Conservation (phyloP, 2,888 invertebrate genomes). For the Anticlea derivata region DNA sequence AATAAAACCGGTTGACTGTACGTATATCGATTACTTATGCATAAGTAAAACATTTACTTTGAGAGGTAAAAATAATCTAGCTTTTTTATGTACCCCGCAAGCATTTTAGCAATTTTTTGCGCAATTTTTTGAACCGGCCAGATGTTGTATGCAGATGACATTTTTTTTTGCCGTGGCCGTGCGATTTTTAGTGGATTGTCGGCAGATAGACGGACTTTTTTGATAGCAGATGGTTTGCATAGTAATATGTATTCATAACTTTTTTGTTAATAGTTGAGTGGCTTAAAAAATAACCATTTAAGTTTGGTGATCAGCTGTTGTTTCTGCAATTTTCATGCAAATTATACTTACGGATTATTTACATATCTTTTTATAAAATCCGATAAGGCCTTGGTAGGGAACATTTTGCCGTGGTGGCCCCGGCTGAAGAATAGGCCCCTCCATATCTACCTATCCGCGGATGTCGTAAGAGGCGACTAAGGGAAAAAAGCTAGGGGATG, state of each 20-base stretch:
- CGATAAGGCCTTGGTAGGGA: too few relatives aligned
- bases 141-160: conserved; percentile 83
- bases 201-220: conserved; percentile 62
- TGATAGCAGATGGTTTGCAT: conserved; percentile 75
- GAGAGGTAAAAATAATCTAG: conserved; percentile 13
- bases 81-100: conserved; percentile 48
- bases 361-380: too few relatives aligned
- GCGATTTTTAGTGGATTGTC: conserved; percentile 79
- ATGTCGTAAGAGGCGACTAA: too few relatives aligned
- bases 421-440: too few relatives aligned
- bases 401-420: too few relatives aligned
- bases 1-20: too few relatives aligned
- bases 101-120: conserved; percentile 74
- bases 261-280: conserved; percentile 46
- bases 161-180: conserved; percentile 63
- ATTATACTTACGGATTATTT: conserved; percentile 6
- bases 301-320: conserved; percentile 30
- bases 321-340: conserved; percentile 29
- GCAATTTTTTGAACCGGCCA: conserved; percentile 72
- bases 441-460: too few relatives aligned
- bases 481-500: too few relatives aligned
- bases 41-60: background rate
- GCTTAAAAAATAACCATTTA: conserved; percentile 35
- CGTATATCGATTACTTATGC: background rate
- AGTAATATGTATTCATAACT: conserved; percentile 45